phyloP scores from a whole-genome alignment of 2,113 vertebrate genomes.

The Zosterops borbonicus region DNA sequence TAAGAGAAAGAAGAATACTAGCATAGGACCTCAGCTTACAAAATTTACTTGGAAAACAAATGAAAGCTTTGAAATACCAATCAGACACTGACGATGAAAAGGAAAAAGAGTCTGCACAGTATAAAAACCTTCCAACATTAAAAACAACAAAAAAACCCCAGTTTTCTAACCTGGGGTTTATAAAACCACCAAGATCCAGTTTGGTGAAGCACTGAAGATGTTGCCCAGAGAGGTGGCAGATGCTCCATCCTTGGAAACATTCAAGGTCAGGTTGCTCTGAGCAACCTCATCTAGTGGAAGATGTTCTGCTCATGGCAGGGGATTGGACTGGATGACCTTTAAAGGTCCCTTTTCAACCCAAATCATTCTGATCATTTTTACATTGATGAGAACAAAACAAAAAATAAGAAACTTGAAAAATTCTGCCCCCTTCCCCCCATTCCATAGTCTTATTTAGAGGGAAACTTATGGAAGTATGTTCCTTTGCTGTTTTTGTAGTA shows the following conservation, averaged over 20 bases:
- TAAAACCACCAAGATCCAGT: neutral
- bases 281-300: neutral
- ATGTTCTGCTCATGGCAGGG: neutral
- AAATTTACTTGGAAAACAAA: neutral
- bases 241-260: neutral
- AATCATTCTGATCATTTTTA: neutral
- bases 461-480: neutral
- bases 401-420: neutral
- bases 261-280: neutral
- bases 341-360: neutral
- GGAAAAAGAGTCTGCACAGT: neutral
- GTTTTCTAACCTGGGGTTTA: neutral
- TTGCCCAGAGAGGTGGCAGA: neutral
- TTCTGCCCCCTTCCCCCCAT: rapidly evolving
- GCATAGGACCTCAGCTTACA: neutral
- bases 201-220: neutral
- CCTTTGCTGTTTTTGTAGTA: neutral
- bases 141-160: neutral
- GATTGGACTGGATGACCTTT: neutral
- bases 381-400: neutral
- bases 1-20: neutral
- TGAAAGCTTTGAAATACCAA: neutral
- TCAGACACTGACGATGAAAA: neutral
- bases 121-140: neutral
- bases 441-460: neutral